Evolutionary conservation across 2,888 invertebrate genomes (phyloP).

Genomic region (Cetonia aurata): DNA sequence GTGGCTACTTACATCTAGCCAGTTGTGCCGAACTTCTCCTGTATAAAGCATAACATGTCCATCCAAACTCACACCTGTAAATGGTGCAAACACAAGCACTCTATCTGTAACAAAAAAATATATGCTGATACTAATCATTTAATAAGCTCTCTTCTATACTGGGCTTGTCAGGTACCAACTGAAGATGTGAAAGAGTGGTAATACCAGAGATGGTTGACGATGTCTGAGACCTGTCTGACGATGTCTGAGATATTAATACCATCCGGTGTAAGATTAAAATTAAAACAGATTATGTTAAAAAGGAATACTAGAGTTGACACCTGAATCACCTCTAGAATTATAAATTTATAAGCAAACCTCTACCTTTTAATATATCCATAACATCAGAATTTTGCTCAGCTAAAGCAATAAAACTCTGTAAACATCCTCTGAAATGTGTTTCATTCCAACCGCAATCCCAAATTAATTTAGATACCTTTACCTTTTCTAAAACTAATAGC

Average conservation of each 20-base stretch:
- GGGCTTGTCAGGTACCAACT: no score
- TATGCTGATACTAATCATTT: no score
- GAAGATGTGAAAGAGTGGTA: no score
- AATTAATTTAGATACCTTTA: constrained; percentile 73
- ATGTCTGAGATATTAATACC: no score
- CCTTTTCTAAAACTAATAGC: constrained; percentile 70
- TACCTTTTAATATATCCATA: constrained; percentile 77
- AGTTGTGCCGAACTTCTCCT: constrained; percentile 93
- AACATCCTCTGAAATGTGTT: constrained; percentile 90
- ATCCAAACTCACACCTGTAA: constrained; percentile 91
- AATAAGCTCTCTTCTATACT: no score
- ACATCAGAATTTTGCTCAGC: constrained; percentile 80
- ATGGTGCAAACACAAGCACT: constrained; percentile 86
- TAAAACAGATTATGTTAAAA: neutral
- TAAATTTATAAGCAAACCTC: neutral
- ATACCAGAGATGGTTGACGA: no score
- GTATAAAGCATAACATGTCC: constrained; percentile 92
- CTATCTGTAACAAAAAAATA: constrained; percentile 71
- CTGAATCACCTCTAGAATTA: neutral
- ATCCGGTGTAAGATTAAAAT: no score
- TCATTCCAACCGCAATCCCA: constrained; percentile 93
- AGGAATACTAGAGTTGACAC: neutral
- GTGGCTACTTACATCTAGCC: constrained; percentile 84
- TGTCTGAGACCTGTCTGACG: no score
- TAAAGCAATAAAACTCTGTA: constrained; percentile 84